Base-by-base conservation (phyloP, 2,113 vertebrate species). In the Bagarius yarrelli region DNA sequence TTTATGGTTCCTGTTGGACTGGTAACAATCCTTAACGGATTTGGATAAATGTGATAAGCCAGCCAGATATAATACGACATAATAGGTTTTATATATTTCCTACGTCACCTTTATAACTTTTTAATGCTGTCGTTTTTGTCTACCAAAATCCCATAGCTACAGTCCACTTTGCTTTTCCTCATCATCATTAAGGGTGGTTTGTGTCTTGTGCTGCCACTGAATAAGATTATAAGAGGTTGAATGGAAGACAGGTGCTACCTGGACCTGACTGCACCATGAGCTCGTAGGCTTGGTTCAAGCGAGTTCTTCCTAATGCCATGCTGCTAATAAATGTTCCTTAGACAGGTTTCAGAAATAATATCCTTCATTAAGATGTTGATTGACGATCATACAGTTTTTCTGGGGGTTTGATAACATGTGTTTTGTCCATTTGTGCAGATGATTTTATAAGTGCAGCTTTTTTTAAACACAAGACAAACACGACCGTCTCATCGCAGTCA, bases 281-380 rank as follows among this genome's bases (percentile, higher is more conserved):
- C 40, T 30, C 57, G 47, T 72, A 27, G 47, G 23, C 57, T 27
- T 27, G 52, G 63, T 52, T 60, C 47, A 11, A 18, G 60, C 32
- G 76, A 55, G 36, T 55, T 60, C 19, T 61, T 63, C 27, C 44
- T 21, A 69, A 75, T 70, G 61, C 32, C 67, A 36, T 60, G 16
- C 57, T 81, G 25, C 18, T 57, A n/a, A 69, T 70, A 21, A 83
- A 34, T 80, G 73, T 66, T 71, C 76, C 69, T 55, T 18, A 34
- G 36, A 87, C 64, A 70, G 63, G 59, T 72, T 50, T 64, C 12
- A 76, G 32, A 78, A 59, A 32, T 53, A 50, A n/a, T 32, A 55
- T 67, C 70, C 25, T 55, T 71, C 34, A 13, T 32, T 36, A n/a
- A 18, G 56, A 52, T 61, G 55, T 57, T 44, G 64, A 47, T 30